These are phyloP conservation scores for Odontomyia ornata DNA, from an alignment of 2,888 invertebrate genomes.

Conservation along the genomic window DNA sequence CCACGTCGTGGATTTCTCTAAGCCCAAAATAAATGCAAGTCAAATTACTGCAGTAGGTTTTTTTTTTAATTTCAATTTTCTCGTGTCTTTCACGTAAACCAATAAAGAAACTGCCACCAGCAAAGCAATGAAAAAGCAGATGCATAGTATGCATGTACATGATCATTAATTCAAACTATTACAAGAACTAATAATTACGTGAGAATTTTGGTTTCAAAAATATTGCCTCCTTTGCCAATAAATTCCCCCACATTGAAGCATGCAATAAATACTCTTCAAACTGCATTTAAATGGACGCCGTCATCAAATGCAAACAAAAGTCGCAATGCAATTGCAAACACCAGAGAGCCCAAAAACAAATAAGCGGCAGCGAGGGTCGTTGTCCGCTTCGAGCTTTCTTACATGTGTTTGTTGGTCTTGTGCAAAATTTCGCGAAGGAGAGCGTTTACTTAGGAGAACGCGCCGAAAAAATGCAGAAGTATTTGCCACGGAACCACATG, in stretches of 20 bases:
- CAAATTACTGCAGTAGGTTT: no score
- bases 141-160: no score
- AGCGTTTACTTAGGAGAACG: neutral
- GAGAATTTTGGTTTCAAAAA: no score
- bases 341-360: neutral
- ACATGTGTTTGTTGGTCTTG: neutral
- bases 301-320: neutral
- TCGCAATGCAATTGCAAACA: neutral
- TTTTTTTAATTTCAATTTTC: no score
- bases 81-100: no score
- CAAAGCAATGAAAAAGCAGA: no score
- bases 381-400: slow-evolving; percentile 32
- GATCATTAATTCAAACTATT: no score
- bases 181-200: no score
- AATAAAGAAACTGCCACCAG: no score
- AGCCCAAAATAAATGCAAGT: no score
- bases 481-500: slow-evolving; percentile 32
- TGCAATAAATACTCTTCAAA: neutral
- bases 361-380: slow-evolving; percentile 33
- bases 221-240: neutral
- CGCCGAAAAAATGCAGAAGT: slow-evolving; percentile 22
- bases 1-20: no score
- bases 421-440: neutral
- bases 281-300: neutral
- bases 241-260: neutral